Evolutionary conservation across 92 coral and sea anemone genomes (phyloP), one percentile per base, ranked within the genome.

Genomic region (Bergia puertoricense): DNA sequence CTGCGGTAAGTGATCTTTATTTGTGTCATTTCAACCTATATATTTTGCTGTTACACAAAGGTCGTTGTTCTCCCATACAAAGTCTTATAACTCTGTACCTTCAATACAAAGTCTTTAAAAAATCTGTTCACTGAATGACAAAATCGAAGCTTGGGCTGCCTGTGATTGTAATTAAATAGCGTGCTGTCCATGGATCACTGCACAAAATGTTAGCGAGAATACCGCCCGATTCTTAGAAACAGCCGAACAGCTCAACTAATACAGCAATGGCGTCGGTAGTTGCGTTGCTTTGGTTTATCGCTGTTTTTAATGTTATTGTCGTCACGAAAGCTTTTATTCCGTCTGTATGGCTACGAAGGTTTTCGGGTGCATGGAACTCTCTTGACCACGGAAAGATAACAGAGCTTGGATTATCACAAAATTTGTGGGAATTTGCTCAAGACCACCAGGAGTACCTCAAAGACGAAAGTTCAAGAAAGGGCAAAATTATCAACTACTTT

Each of bases 361-460:
- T n/a, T 22, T 82, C 86, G 2, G 56, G 54, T 67, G 59, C 86
- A 40, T 82, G 86, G 86, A 38, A 2, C 22, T 82, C 86, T 30
- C 86, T 51, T 41, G 57, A 66, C 48, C 86, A 82, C 41, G 42
- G 9, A 22, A 66, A 65, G 46, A 66, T 82, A 65, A 82, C 86
- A 3, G 2, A 8, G 50, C 75, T 82, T 20, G 86, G 86, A 42
- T 68, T 82, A 22, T 82, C 86, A 10, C 86, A 81, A 82, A 82
- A 82, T 20, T 23, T 82, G 18, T 82, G 74, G 56, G 86, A 65
- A 30, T 82, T 82, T 41, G 86, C 86, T 40, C 86, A 82, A 82
- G 75, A 81, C 66, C 74, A 81, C 48, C n/a, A 30, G 1, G 85
- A 62, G 54, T 81, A 81, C 38, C 37, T 81, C 0, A 66, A 66